Evolutionary conservation across 2,113 vertebrate genomes (phyloP).

Genomic region (Aspiorhynchus laticeps): DNA sequence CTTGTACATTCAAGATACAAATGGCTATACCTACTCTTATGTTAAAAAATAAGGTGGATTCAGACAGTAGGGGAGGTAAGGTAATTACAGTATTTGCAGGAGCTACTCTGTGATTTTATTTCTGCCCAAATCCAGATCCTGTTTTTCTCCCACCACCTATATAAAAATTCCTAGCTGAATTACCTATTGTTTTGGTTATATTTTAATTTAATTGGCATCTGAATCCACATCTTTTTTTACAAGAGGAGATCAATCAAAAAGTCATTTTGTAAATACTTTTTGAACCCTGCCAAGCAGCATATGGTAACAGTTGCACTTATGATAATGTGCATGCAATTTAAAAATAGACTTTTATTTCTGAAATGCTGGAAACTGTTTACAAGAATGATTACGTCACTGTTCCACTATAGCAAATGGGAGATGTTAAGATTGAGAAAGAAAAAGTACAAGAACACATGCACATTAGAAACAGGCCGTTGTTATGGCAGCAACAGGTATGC

Average conservation of each 20-base stretch:
- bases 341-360: neutral
- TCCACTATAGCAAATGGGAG: neutral
- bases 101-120: neutral
- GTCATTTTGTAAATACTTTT: neutral
- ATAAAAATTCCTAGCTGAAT: neutral
- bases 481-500: neutral
- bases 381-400: neutral
- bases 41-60: neutral
- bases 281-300: neutral
- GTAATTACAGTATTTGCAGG: neutral
- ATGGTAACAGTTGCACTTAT: neutral
- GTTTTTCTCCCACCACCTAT: neutral
- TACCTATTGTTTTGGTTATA: neutral
- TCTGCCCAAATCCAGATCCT: neutral
- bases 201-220: neutral
- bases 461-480: too few species aligned
- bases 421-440: neutral
- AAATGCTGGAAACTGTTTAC: neutral
- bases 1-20: neutral
- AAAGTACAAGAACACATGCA: too few species aligned
- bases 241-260: neutral
- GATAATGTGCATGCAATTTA: neutral
- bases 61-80: neutral
- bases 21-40: neutral
- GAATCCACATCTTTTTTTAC: neutral